Percentiles rank a stretch among this genome's conserved stretches.
These are phyloP conservation scores for Mormyrus lacerda DNA, from an alignment of 2,113 vertebrate species.

Conservation along the genomic window DNA sequence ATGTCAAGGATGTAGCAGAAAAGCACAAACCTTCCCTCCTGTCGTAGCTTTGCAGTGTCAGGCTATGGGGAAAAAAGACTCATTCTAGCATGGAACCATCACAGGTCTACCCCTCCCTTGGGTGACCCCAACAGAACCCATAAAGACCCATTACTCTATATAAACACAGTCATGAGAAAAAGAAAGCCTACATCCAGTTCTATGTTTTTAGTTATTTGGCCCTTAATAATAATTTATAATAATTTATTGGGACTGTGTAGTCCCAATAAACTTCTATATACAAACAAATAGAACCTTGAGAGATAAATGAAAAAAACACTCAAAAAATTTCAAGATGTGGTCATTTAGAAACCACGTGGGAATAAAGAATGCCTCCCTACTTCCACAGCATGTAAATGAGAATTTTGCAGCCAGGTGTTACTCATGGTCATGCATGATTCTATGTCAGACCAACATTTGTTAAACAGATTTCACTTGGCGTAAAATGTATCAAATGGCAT, in stretches of 20 bases:
- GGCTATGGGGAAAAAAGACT: neutral
- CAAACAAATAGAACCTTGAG: neutral
- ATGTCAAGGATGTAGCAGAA: slow-evolving; percentile 47
- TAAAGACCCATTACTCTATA: neutral
- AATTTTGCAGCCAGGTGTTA: neutral
- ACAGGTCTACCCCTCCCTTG: neutral
- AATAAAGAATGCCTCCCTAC: neutral
- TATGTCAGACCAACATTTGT: neutral
- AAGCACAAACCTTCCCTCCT: slow-evolving; percentile 39
- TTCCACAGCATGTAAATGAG: neutral
- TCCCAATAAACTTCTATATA: neutral
- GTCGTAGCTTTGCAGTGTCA: neutral
- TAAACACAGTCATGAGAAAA: neutral
- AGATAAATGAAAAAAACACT: neutral
- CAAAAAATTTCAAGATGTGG: neutral
- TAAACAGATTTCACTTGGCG: neutral
- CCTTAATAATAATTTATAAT: no score
- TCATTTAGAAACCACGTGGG: neutral
- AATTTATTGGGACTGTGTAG: no score
- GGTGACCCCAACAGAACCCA: neutral
- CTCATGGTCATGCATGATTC: neutral
- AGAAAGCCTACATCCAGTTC: neutral
- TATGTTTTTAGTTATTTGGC: neutral
- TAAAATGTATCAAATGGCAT: neutral
- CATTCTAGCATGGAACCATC: neutral